Evolutionary conservation across 1,140 invertebrate species (phyloP).

Genomic region (Apis florea): DNA sequence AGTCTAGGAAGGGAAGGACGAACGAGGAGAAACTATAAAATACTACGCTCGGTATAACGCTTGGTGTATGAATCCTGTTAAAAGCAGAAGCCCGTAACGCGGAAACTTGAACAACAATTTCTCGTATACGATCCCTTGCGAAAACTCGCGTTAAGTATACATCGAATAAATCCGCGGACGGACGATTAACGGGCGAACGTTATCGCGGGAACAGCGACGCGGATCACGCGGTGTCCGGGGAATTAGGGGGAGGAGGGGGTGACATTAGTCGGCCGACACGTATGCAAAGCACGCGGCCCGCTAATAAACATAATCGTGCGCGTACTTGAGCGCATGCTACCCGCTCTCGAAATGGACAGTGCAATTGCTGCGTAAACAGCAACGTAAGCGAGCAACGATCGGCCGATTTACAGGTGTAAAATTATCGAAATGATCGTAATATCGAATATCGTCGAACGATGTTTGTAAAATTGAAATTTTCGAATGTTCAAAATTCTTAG

Average conservation of each 20-base stretch:
- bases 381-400: slow-evolving; percentile 30
- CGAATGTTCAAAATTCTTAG: too few relatives aligned
- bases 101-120: not conserved
- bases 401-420: not conserved
- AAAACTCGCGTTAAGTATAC: too few relatives aligned
- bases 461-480: too few relatives aligned
- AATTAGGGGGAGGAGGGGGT: slow-evolving; percentile 31
- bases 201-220: slow-evolving; percentile 1
- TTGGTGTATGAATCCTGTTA: not conserved
- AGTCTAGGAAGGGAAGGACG: too few relatives aligned
- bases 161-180: not conserved
- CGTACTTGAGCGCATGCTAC: slow-evolving; percentile 43
- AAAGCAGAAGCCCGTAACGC: not conserved
- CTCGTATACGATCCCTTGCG: not conserved
- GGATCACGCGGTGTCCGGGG: not conserved
- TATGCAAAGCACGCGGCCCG: not conserved
- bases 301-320: slow-evolving; percentile 57
- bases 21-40: too few relatives aligned
- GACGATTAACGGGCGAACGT: slow-evolving; percentile 12
- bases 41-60: not conserved
- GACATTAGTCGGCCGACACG: slow-evolving; percentile 21
- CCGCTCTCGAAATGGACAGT: slow-evolving; percentile 49
- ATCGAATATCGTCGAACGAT: too few relatives aligned
- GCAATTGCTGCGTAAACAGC: slow-evolving; percentile 33
- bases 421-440: too few relatives aligned